phyloP scores from a whole-genome alignment of 2,888 invertebrate genomes.

The Stomorhina lunata region DNA sequence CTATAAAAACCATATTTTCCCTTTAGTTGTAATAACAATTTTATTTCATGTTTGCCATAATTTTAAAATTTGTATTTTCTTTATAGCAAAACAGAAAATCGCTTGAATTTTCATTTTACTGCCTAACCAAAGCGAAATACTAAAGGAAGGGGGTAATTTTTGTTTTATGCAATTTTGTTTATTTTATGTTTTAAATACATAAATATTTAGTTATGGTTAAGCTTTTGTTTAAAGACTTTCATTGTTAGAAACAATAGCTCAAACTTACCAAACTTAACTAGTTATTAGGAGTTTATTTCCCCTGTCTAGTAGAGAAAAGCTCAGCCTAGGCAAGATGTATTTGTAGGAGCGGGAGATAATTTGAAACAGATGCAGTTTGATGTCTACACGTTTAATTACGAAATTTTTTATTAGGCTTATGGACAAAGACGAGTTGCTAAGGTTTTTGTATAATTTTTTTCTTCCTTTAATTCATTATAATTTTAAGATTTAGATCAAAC shows the following conservation, averaged over 20 bases:
- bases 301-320: too few species aligned
- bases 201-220: constrained; percentile 45
- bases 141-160: constrained; percentile 33
- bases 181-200: constrained; percentile 47
- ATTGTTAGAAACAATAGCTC: constrained; percentile 12
- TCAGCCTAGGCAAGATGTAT: constrained; percentile 1
- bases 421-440: constrained; percentile 27
- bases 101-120: constrained; percentile 25
- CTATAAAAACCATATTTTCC: not conserved
- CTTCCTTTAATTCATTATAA: not conserved
- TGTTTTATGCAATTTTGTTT: constrained; percentile 42
- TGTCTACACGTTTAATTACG: constrained; percentile 52
- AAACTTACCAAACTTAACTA: not conserved
- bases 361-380: constrained; percentile 38
- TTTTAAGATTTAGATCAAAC: constrained; percentile 2
- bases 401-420: constrained; percentile 49
- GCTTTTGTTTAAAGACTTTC: constrained; percentile 40
- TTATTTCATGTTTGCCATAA: constrained; percentile 41
- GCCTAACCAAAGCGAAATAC: not conserved
- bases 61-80: constrained; percentile 10
- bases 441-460: constrained; percentile 15
- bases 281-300: too few species aligned
- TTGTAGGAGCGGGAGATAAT: constrained; percentile 10
- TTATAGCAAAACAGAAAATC: constrained; percentile 3
- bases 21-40: constrained; percentile 16